phyloP scores from a whole-genome alignment of 2,888 invertebrate genomes.

The Neoaliturus tenellus region DNA sequence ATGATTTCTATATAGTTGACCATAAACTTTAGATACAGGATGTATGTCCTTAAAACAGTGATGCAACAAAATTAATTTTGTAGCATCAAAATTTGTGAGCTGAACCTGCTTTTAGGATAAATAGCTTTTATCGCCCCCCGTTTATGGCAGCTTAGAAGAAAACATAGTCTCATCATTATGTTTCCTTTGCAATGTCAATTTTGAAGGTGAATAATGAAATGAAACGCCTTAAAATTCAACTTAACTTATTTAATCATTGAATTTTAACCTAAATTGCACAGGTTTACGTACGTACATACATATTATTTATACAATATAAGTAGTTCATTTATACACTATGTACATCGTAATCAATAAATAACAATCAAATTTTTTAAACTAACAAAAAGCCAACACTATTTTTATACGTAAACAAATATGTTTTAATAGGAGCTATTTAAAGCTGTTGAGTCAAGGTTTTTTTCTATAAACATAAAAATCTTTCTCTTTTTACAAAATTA shows the following conservation, averaged over 20 bases:
- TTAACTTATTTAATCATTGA: slow-evolving; percentile 27
- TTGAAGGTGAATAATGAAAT: not conserved
- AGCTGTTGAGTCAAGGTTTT: not conserved
- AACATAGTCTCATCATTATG: too few relatives aligned
- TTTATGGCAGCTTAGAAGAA: too few relatives aligned
- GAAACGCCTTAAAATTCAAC: slow-evolving; percentile 13
- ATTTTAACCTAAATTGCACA: slow-evolving; percentile 50
- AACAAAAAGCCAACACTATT: not conserved
- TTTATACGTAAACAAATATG: not conserved
- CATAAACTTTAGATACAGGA: too few relatives aligned
- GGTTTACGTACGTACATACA: slow-evolving; percentile 51
- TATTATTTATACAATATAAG: not conserved
- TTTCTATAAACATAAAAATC: too few relatives aligned
- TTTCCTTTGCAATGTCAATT: too few relatives aligned
- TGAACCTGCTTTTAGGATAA: too few relatives aligned
- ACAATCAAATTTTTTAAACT: not conserved
- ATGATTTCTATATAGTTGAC: too few relatives aligned
- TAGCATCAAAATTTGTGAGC: too few relatives aligned
- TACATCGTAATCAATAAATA: slow-evolving; percentile 16
- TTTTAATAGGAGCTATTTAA: not conserved
- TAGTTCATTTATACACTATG: not conserved
- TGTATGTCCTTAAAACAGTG: too few relatives aligned
- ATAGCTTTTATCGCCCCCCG: too few relatives aligned
- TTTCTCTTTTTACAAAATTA: too few relatives aligned
- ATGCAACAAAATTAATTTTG: too few relatives aligned